A percentile compares a stretch with the other conserved stretches of the same genome.
Conservation (phyloP, 2,888 invertebrate species). For the Resseliella maxima region DNA sequence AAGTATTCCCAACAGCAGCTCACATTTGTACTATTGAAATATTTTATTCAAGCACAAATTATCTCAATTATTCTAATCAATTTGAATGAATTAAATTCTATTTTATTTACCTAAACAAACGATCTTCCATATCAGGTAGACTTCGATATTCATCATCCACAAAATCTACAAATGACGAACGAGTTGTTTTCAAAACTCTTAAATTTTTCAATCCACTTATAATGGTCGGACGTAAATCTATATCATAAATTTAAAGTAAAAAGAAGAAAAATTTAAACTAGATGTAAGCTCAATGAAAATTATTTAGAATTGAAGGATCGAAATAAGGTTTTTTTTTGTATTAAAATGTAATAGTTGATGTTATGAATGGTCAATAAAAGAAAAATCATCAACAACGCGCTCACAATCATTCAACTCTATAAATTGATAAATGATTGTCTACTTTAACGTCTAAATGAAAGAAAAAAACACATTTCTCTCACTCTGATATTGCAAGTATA, state of each 20-base stretch:
- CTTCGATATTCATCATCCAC: slow-evolving; percentile 83
- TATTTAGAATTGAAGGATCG: not conserved
- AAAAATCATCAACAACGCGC: not conserved
- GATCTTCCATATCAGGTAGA: slow-evolving; percentile 78
- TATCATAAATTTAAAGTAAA: too few species aligned
- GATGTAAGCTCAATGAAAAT: too few species aligned
- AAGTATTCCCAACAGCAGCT: slow-evolving; percentile 81
- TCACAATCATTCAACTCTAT: not conserved
- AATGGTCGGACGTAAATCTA: slow-evolving; percentile 71
- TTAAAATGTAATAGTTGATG: not conserved
- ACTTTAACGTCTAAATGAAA: not conserved
- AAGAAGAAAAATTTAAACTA: not conserved
- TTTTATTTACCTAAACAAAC: slow-evolving; percentile 72
- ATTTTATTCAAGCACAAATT: not conserved
- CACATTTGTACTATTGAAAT: slow-evolving; percentile 75
- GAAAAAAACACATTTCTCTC: not conserved
- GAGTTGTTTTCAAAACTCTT: slow-evolving; percentile 82
- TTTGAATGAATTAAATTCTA: not conserved
- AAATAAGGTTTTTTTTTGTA: not conserved
- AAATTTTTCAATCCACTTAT: slow-evolving; percentile 78
- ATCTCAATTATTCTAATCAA: not conserved
- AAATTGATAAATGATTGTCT: slow-evolving; percentile 23
- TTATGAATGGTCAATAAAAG: not conserved
- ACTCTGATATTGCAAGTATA: not conserved
- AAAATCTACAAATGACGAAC: slow-evolving; percentile 84